Percentiles rank a stretch among this genome's conserved stretches.
Conservation (phyloP, 2,797 vertebrate species). For the Acomys russatus region DNA sequence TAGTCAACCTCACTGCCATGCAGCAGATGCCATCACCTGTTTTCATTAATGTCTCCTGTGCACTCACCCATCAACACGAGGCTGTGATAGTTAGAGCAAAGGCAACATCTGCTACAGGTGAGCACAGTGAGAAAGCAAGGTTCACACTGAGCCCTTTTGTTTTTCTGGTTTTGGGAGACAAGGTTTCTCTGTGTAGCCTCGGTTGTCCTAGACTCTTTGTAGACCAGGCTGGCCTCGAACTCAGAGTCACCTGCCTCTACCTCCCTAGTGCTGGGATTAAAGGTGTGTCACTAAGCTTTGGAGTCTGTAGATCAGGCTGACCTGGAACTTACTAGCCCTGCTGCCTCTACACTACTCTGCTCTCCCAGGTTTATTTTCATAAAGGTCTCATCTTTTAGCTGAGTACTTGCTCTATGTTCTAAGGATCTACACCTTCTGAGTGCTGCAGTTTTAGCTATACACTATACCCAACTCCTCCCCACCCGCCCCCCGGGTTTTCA, state of each 20-base stretch:
- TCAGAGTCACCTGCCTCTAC: no score
- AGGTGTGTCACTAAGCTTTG: background rate
- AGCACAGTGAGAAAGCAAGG: slow-evolving; percentile 1
- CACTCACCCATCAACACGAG: slow-evolving; percentile 80
- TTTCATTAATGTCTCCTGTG: slow-evolving; percentile 84
- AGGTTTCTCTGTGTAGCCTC: no score
- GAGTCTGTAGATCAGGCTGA: background rate
- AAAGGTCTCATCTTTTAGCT: background rate
- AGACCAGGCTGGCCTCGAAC: no score
- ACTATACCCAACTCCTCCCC: background rate
- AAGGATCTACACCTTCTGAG: background rate
- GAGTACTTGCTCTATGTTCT: background rate
- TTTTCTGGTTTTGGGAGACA: no score
- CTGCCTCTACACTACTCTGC: background rate
- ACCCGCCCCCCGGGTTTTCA: no score
- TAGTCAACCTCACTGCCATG: slow-evolving; percentile 83
- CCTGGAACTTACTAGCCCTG: background rate
- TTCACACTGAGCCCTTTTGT: no score
- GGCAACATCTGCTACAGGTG: slow-evolving; percentile 59
- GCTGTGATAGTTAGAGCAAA: slow-evolving; percentile 74
- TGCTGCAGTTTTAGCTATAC: background rate
- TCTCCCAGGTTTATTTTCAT: background rate
- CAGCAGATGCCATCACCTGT: slow-evolving; percentile 76
- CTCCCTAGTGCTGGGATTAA: background rate
- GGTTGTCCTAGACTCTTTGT: no score